Evolutionary conservation across 2,888 invertebrate species (phyloP).

Genomic region (Cataglyphis livida): DNA sequence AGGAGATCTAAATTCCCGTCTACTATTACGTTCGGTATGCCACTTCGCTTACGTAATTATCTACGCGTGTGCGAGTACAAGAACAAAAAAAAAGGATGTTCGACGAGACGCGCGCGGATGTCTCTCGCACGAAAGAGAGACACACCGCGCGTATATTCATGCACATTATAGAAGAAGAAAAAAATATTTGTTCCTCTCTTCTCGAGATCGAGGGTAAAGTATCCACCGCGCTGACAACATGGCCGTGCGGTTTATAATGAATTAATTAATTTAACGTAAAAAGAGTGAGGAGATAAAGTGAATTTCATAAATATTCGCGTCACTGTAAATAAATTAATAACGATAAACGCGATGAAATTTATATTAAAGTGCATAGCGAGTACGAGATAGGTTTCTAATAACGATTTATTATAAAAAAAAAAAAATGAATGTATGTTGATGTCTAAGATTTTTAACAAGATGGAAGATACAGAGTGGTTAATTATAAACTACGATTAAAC

Average conservation of each 20-base stretch:
- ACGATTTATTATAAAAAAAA: slow-evolving; percentile 83
- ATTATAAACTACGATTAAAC: slow-evolving; percentile 80
- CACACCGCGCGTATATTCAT: slow-evolving; percentile 27
- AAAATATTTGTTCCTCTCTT: slow-evolving; percentile 71
- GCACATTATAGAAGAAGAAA: slow-evolving; percentile 16
- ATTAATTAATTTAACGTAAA: slow-evolving; percentile 41
- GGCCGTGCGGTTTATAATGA: slow-evolving; percentile 61
- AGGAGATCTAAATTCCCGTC: slow-evolving; percentile 48
- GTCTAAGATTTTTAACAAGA: slow-evolving; percentile 84
- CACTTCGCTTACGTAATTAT: slow-evolving; percentile 58
- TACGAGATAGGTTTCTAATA: slow-evolving; percentile 85
- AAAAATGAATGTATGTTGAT: slow-evolving; percentile 84
- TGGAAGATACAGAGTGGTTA: slow-evolving; percentile 76
- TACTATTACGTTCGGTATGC: slow-evolving; percentile 64
- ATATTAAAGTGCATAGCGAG: slow-evolving; percentile 83
- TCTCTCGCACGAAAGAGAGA: slow-evolving; percentile 8
- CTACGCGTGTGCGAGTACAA: slow-evolving; percentile 72
- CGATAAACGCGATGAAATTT: slow-evolving; percentile 77
- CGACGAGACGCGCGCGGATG: slow-evolving; percentile 19
- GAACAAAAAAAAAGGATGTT: slow-evolving; percentile 59
- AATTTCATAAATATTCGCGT: slow-evolving; percentile 67
- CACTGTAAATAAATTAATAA: slow-evolving; percentile 77
- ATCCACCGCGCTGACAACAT: slow-evolving; percentile 64
- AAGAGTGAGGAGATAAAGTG: slow-evolving; percentile 59
- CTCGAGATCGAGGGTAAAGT: slow-evolving; percentile 66